phyloP scores from a whole-genome alignment of 2,113 vertebrate species.

The Chamaea fasciata region DNA sequence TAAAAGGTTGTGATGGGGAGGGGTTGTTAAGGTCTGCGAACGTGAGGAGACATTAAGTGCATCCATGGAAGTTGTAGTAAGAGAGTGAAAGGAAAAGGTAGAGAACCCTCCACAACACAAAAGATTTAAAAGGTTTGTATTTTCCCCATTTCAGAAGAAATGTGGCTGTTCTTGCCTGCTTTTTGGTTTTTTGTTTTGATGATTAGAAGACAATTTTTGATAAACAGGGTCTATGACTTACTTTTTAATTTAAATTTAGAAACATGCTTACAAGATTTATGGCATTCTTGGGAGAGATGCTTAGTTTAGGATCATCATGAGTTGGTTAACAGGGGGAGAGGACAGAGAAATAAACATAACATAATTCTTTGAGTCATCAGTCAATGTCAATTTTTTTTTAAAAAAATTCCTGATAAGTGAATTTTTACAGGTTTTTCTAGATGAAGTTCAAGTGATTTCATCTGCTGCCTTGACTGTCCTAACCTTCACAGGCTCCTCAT shows the following conservation, averaged over 20 bases:
- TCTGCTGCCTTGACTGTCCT: neutral
- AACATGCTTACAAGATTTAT: neutral
- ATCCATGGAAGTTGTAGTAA: fast-evolving
- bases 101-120: neutral
- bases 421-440: neutral
- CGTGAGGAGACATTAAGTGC: fast-evolving
- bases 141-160: neutral
- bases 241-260: neutral
- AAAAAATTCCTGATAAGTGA: neutral
- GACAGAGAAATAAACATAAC: neutral
- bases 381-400: neutral
- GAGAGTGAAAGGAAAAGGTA: neutral
- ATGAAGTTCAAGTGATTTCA: neutral
- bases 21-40: neutral
- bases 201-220: neutral
- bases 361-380: neutral
- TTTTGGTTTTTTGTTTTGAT: neutral
- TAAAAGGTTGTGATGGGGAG: neutral
- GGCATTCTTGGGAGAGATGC: neutral
- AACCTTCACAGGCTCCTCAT: neutral
- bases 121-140: neutral
- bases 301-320: neutral
- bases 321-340: neutral
- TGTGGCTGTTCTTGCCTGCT: neutral
- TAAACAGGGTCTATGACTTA: neutral